These are phyloP conservation scores for Liopterus haemorrhoidalis DNA, from an alignment of 2,888 invertebrate species.

Conservation along the genomic window DNA sequence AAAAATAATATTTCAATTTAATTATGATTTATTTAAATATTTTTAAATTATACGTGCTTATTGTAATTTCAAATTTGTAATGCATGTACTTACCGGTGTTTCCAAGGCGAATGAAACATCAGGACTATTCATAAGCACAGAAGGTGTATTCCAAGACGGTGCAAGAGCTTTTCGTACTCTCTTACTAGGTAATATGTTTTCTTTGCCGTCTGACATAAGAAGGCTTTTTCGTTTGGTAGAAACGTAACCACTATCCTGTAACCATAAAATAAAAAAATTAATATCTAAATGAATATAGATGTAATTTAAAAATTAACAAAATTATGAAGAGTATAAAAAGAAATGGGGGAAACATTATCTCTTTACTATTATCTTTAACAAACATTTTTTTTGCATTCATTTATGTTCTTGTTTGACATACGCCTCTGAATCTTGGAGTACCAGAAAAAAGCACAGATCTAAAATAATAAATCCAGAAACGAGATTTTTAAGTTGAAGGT, in stretches of 20 bases:
- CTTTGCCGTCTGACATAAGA: slow-evolving; percentile 51
- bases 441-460: too few species aligned
- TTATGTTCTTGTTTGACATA: too few species aligned
- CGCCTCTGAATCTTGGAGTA: too few species aligned
- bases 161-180: slow-evolving; percentile 77
- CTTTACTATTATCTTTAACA: too few species aligned
- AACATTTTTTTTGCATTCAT: too few species aligned
- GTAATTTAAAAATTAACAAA: too few species aligned
- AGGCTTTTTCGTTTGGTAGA: slow-evolving; percentile 45
- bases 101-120: slow-evolving; percentile 69
- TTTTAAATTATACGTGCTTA: slow-evolving; percentile 2
- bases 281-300: slow-evolving; percentile 2
- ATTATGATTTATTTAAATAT: slow-evolving; percentile 5
- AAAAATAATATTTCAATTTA: slow-evolving; percentile 46
- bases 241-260: slow-evolving; percentile 56
- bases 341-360: too few species aligned
- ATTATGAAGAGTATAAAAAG: too few species aligned
- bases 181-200: slow-evolving; percentile 64
- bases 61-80: slow-evolving; percentile 1
- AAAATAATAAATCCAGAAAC: too few species aligned
- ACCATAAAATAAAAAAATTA: slow-evolving; percentile 8
- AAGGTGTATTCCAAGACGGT: slow-evolving; percentile 57
- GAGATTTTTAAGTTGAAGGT: too few species aligned
- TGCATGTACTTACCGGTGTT: slow-evolving; percentile 65
- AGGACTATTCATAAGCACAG: slow-evolving; percentile 38